Conservation (phyloP, 2,888 invertebrate species). For the Apamea anceps region DNA sequence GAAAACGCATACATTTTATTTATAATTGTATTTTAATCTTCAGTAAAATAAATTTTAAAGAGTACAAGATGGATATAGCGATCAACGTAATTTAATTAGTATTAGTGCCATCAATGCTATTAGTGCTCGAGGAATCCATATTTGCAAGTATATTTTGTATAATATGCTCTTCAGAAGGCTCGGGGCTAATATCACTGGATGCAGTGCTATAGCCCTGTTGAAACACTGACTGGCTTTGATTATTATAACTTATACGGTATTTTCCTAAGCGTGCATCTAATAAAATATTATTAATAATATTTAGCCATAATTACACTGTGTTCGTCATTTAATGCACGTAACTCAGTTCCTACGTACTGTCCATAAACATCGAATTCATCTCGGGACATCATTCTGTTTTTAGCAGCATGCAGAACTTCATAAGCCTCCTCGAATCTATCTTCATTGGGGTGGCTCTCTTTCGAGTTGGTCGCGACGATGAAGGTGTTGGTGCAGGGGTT, state of each 20-base stretch:
- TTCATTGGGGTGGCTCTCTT: constrained; percentile 17
- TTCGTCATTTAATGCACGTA: constrained; percentile 58
- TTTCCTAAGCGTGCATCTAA: constrained; percentile 55
- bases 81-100: constrained; percentile 43
- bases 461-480: constrained; percentile 52
- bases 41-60: constrained; percentile 39
- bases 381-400: constrained; percentile 51
- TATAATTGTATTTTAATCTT: constrained; percentile 37
- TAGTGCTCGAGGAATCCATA: constrained; percentile 50
- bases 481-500: constrained; percentile 37
- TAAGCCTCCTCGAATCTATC: constrained; percentile 19
- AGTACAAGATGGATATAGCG: constrained; percentile 41
- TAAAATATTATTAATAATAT: constrained; percentile 62
- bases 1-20: constrained; percentile 35
- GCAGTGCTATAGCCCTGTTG: constrained; percentile 29
- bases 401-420: constrained; percentile 57
- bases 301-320: constrained; percentile 54
- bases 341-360: constrained; percentile 57
- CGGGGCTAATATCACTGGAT: constrained; percentile 42
- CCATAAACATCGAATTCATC: constrained; percentile 60
- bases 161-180: constrained; percentile 42
- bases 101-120: constrained; percentile 46
- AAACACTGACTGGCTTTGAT: background rate
- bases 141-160: constrained; percentile 43
- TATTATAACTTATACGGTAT: constrained; percentile 40